Percentiles rank a stretch among this genome's conserved stretches.
phyloP scores from a whole-genome alignment of 2,888 invertebrate species.

The Aporophyla nigra region DNA sequence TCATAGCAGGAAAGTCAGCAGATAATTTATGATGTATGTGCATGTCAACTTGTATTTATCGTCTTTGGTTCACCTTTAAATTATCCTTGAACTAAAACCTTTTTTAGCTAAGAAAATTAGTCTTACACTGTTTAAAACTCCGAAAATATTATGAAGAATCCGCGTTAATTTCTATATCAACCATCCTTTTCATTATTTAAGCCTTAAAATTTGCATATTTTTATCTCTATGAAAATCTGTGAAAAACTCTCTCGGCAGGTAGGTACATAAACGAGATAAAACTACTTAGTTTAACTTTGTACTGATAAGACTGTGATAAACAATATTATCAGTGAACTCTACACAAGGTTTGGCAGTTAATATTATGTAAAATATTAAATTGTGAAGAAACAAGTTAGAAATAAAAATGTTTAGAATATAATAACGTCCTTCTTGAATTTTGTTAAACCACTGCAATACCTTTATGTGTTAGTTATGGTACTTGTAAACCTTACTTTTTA shows the following conservation, averaged over 20 bases:
- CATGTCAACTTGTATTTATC: neutral
- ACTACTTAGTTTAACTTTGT: slow-evolving; percentile 52
- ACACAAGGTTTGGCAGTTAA: slow-evolving; percentile 30
- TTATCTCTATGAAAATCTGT: slow-evolving; percentile 32
- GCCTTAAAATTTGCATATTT: slow-evolving; percentile 2
- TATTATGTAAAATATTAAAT: slow-evolving; percentile 30
- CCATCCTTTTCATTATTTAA: neutral
- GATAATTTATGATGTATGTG: neutral
- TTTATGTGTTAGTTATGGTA: neutral
- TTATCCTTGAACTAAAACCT: neutral
- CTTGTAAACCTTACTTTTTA: neutral
- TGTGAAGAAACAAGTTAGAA: neutral
- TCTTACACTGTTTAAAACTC: too few species aligned
- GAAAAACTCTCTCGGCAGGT: slow-evolving; percentile 32
- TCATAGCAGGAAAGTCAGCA: neutral
- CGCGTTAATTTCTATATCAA: neutral
- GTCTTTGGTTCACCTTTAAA: neutral
- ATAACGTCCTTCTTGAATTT: neutral
- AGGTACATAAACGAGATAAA: slow-evolving; percentile 56
- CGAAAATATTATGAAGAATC: neutral
- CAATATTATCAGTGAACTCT: slow-evolving; percentile 52
- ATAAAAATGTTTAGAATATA: neutral
- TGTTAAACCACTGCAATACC: neutral
- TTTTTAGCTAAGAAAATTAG: too few species aligned
- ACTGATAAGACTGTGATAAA: slow-evolving; percentile 61